These are phyloP conservation scores for Lithophane semibrunnea DNA, from an alignment of 2,888 invertebrate species.

Conservation along the genomic window DNA sequence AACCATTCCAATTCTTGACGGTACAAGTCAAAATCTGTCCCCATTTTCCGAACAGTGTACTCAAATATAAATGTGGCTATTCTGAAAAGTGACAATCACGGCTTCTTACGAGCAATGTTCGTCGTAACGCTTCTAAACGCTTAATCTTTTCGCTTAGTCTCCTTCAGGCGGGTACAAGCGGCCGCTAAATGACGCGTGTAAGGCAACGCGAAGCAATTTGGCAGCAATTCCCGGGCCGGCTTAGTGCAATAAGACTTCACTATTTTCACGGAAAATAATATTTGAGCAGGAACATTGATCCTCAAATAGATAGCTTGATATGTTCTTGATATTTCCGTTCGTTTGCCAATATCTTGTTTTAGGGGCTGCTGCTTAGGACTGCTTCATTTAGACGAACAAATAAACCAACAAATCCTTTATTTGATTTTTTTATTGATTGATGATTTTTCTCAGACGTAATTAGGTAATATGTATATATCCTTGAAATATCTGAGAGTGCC, in stretches of 20 bases:
- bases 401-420: too few relatives aligned
- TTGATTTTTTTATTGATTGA: too few relatives aligned
- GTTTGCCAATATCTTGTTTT: conserved; percentile 28
- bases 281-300: conserved; percentile 70
- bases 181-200: conserved; percentile 87
- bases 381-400: background rate
- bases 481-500: too few relatives aligned
- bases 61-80: conserved; percentile 34
- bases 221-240: conserved; percentile 80
- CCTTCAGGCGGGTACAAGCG: conserved; percentile 64
- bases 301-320: conserved; percentile 60
- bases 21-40: background rate
- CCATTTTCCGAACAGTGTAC: background rate
- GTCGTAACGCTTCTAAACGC: conserved; percentile 56
- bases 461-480: too few relatives aligned
- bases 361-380: background rate
- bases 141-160: conserved; percentile 63
- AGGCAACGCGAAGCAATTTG: conserved; percentile 87
- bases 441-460: too few relatives aligned
- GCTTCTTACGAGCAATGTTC: conserved; percentile 44
- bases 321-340: conserved; percentile 36
- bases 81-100: conserved; percentile 48
- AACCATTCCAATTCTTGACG: too few relatives aligned
- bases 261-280: conserved; percentile 77
- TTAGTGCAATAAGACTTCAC: conserved; percentile 77